Evolutionary conservation across 2,113 vertebrate genomes (phyloP), one percentile per base, ranked within the genome.

Genomic region (Lepus timidus): DNA sequence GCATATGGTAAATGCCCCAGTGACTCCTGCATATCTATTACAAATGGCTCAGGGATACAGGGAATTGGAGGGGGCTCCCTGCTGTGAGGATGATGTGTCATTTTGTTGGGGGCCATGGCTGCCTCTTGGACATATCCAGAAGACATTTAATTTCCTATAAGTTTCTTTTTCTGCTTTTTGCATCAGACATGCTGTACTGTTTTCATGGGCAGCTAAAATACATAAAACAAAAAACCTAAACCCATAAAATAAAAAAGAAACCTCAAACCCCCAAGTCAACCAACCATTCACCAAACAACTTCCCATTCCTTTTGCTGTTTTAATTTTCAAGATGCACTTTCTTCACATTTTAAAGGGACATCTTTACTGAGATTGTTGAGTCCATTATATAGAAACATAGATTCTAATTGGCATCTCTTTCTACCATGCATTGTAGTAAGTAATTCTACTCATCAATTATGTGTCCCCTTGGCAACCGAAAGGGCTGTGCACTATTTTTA

Each of bases 401-500:
- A 95, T 93, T 97, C 85, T 88, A 95, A 96, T 13, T 92, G 92
- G 90, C 82, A 90, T 85, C 51, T 90, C 62, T 93, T 85, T 94
- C 84, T 93, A 94, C 88, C 78, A 82, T 23, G 58, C 51, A 39
- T 93, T 91, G 52, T 93, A 90, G 55, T 92, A 87, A 71, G 78
- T 92, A 83, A 88, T 83, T 95, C 88, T 85, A 83, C 64, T 92
- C 91, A 92, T 96, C 88, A 97, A 95, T 94, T 95, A 91, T 80
- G 95, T 95, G 86, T 95, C 85, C 86, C 96, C 88, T 95, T 88
- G 96, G 88, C 85, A 97, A 95, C 91, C 91, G 85, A 91, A 96
- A 94, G 85, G 88, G 52, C 76, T 79, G 23, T 10, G 39, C 25
- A 86, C 91, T 97, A 96, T 96, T 97, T 95, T 97, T 90, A 92